These are phyloP conservation scores for Drosophila subquinaria DNA, from an alignment of 2,888 invertebrate genomes.

Conservation along the genomic window DNA sequence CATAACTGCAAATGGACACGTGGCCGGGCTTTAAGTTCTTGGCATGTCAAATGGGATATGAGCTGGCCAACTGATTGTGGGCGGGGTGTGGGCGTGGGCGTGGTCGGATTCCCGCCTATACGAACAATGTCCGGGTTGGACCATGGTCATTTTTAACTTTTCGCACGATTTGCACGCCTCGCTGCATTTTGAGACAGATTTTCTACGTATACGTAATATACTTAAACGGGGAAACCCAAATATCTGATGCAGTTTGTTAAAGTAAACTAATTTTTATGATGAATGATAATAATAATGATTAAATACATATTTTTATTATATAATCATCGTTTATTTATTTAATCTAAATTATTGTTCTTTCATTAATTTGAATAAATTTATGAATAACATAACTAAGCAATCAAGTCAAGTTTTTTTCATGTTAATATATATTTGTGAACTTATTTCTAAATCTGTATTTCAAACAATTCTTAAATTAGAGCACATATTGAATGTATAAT, in stretches of 20 bases:
- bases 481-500: too few species aligned
- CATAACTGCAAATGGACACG: constrained; percentile 68
- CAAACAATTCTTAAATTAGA: too few species aligned
- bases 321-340: too few species aligned
- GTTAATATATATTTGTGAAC: too few species aligned
- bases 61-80: constrained; percentile 10
- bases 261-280: too few species aligned
- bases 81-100: neutral
- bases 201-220: constrained; percentile 23
- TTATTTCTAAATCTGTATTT: too few species aligned
- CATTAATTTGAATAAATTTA: too few species aligned
- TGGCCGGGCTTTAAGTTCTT: constrained; percentile 45
- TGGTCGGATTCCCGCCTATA: neutral
- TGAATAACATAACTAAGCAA: too few species aligned
- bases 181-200: constrained; percentile 71
- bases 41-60: constrained; percentile 21
- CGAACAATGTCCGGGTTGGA: constrained; percentile 9
- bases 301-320: too few species aligned
- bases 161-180: constrained; percentile 73
- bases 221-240: constrained; percentile 3
- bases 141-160: constrained; percentile 63
- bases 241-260: constrained; percentile 1
- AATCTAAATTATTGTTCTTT: too few species aligned
- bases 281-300: too few species aligned
- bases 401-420: too few species aligned